phyloP scores from a whole-genome alignment of 2,888 invertebrate species.

The Cataglyphis livida region DNA sequence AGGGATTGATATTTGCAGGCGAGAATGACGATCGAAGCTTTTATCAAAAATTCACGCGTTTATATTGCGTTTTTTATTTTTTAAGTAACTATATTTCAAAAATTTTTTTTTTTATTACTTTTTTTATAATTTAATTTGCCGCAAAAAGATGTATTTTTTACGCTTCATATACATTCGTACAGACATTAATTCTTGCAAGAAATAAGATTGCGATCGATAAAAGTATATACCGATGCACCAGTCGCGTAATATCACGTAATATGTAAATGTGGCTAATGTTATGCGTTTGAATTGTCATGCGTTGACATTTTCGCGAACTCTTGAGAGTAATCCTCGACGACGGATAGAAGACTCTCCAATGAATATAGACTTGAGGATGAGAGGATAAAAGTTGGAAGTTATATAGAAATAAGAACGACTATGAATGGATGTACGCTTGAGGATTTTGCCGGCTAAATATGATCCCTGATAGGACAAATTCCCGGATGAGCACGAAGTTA shows the following conservation, averaged over 20 bases:
- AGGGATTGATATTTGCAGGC: slow-evolving; percentile 6
- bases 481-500: slow-evolving; percentile 12
- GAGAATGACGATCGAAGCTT: slow-evolving; percentile 7
- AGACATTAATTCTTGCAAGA: not conserved
- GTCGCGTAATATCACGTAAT: not conserved
- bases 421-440: slow-evolving; percentile 11
- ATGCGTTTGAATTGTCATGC: slow-evolving; percentile 4
- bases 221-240: slow-evolving; percentile 7
- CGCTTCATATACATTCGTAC: not conserved
- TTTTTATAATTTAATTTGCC: slow-evolving; percentile 14
- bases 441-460: slow-evolving; percentile 10
- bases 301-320: slow-evolving; percentile 15
- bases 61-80: not conserved
- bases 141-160: not conserved
- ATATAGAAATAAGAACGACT: slow-evolving; percentile 39
- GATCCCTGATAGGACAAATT: slow-evolving; percentile 12
- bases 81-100: not conserved
- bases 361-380: slow-evolving; percentile 37
- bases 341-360: slow-evolving; percentile 26
- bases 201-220: not conserved
- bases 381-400: slow-evolving; percentile 33
- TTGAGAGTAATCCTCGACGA: slow-evolving; percentile 25
- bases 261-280: slow-evolving; percentile 29
- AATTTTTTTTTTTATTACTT: not conserved
- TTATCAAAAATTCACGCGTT: not conserved